phyloP scores from a whole-genome alignment of 2,113 vertebrate species.

The Mellivora capensis region DNA sequence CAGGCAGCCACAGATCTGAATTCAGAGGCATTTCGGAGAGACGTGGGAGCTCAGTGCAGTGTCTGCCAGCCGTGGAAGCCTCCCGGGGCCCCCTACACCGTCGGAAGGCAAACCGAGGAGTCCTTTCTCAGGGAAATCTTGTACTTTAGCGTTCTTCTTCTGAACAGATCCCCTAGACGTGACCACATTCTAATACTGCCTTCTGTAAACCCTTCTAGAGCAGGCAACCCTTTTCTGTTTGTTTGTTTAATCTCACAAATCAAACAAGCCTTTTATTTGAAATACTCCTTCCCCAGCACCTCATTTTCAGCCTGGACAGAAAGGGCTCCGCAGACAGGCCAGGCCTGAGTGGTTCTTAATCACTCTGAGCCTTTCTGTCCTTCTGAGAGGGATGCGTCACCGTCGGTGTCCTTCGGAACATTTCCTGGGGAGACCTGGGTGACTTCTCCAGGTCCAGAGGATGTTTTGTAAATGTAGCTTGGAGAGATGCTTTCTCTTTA shows the following conservation, averaged over 20 bases:
- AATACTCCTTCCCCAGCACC: neutral
- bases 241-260: slow-evolving; percentile 50
- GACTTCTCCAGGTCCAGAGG: neutral
- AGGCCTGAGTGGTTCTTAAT: neutral
- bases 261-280: slow-evolving; percentile 52
- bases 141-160: neutral
- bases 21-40: neutral
- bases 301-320: neutral
- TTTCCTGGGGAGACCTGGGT: neutral
- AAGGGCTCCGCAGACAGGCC: neutral
- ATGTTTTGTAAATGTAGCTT: neutral
- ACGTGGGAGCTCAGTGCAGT: neutral
- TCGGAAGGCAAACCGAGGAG: neutral
- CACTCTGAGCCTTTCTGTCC: neutral
- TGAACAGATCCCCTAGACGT: slow-evolving; percentile 11
- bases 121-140: neutral
- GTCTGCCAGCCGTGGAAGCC: neutral
- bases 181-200: slow-evolving; percentile 52
- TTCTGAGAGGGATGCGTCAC: neutral
- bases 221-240: neutral
- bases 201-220: slow-evolving; percentile 55
- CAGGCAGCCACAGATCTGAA: neutral
- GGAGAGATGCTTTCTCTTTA: neutral
- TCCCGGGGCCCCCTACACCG: rapidly evolving
- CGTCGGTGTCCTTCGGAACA: neutral